Evolutionary conservation across 2,113 vertebrate species (phyloP), one percentile per base, ranked within the genome.

Genomic region (Bagarius yarrelli): DNA sequence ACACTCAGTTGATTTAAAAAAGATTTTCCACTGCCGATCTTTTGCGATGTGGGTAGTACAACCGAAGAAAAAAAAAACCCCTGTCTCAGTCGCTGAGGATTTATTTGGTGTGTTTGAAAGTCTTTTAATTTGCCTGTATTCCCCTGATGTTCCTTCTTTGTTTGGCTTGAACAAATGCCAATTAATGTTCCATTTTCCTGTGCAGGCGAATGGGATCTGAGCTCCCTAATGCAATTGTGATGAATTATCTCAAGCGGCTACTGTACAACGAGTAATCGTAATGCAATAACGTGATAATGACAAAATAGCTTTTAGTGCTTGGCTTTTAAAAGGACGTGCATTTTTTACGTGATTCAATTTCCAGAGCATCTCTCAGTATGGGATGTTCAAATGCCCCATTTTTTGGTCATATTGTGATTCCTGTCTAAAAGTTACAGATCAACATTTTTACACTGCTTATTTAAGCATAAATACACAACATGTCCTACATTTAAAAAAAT

Each of bases 161-260:
- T 90, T 90, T 88, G 87, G 88, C 89, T 89, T 91, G 88, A 84
- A 88, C 84, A 90, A 91, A 93, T 91, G 92, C 91, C 90, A 91
- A 89, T 91, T 90, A 92, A 92, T 89, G 91, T 85, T 89, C 86
- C 86, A 88, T 89, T 88, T 90, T 88, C 85, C 83, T 19, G 1
- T 73, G 70, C 50, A 73, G 78, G 84, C 87, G 82, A 89, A 90
- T 90, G 86, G 82, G 89, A 88, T 87, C 88, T 87, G 89, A 90
- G 86, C 87, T 87, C 89, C 88, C 87, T 91, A 87, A 90, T 91
- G 90, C 86, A 80, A 92, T 91, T 89, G 90, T 87, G 81, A 87
- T 89, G 89, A 91, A 90, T 89, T 84, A 91, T 90, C 85, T 83
- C 84, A 86, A 86, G 83, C 63, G 87, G 85, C 88, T 83, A 87